Conservation (phyloP, 2,113 vertebrate species). For the Megatriorchis doriae region DNA sequence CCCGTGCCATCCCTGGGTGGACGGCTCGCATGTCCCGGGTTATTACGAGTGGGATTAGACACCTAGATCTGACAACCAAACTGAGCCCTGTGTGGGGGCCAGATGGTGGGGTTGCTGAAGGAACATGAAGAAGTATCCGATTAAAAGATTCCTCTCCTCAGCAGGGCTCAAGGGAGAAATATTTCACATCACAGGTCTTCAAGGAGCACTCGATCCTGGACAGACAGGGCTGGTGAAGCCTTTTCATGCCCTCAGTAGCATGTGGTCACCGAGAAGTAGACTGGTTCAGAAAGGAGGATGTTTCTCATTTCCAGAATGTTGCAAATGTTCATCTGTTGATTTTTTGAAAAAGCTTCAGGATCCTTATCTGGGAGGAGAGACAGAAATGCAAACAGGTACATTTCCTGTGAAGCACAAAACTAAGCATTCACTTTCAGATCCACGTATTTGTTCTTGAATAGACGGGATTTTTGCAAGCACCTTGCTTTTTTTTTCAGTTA, state of each 20-base stretch:
- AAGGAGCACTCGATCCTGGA: background rate
- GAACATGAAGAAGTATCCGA: background rate
- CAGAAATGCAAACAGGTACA: background rate
- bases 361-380: background rate
- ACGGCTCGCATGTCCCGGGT: background rate
- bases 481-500: background rate
- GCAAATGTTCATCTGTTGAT: background rate
- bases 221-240: background rate
- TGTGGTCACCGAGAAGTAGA: background rate
- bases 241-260: background rate
- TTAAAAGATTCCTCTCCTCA: background rate
- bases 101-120: background rate
- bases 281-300: background rate
- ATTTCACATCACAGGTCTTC: background rate
- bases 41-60: background rate
- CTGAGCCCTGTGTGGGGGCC: no score
- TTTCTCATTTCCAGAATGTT: background rate
- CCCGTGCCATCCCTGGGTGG: background rate
- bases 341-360: background rate
- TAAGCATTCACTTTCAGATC: background rate
- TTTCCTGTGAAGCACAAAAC: background rate
- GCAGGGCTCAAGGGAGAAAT: background rate
- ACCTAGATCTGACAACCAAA: background rate
- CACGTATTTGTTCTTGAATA: background rate
- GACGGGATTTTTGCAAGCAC: background rate